Base-by-base conservation (phyloP, 2,113 vertebrate genomes). In the Solea senegalensis region DNA sequence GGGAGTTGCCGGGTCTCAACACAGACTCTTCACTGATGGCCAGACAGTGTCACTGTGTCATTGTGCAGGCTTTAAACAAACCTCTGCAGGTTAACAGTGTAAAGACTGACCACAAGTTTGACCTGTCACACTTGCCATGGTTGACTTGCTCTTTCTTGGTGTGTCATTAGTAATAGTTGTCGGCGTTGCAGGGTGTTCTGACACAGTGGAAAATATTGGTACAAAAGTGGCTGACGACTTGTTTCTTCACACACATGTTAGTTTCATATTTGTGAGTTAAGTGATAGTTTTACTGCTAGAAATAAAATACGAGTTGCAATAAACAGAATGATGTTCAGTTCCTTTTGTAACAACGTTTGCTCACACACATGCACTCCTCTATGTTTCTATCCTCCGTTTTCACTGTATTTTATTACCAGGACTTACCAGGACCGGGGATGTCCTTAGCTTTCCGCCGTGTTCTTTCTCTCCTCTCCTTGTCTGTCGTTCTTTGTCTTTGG, bases 401-500 rank as follows among this genome's bases (percentile, higher is more conserved):
- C 43, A 11, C 8, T 10, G 54, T 48, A 21, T 75, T 70, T 82
- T 69, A 54, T 63, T 58, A 28, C 71, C 77, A 54, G 26, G 60
- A 44, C 67, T 72, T 58, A 21, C 21, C 21, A 21, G 21, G 21
- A 21, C 21, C 21, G 55, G 40, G 48, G 64, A 80, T 77, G 61
- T 76, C 67, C 70, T 72, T 43, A 51, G 39, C 63, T 69, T 76
- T 80, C 59, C 12, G 61, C 53, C 14, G 8, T 58, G 21, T 65
- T 50, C 70, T 65, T 62, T 50, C 44, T 48, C 21, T 44, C 34
- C 70, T 21, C 51, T 74, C 65, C 16, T 65, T 71, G 77, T 69
- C 65, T 41, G 34, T 84, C 79, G 94, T 93, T 94, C 94, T 92
- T 52, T 94, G 92, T 94, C 93, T 91, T 92, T 94, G 94, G 94